These are phyloP conservation scores for cattle (Bos taurus) DNA, from an alignment of 2,113 vertebrate species.

Conservation along the genomic window ARS-UCD2.0 NC_037335.1:98420501-98421000, in stretches of 20 bases:
- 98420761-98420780: not conserved
- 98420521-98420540: not conserved
- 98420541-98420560: not conserved
- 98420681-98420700: not conserved
- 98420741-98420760: not conserved
- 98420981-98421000: not conserved
- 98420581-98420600: not conserved
- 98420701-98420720: not conserved
- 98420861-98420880: not conserved
- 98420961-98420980: not conserved
- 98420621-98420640: not conserved
- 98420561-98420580: not conserved
- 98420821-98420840: not conserved
- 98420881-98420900: not conserved
- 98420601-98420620: not conserved
- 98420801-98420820: not conserved
- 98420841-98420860: not conserved
- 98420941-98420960: not conserved
- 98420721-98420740: not conserved
- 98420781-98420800: not conserved
- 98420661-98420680: not conserved
- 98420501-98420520: not conserved
- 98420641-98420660: not conserved
- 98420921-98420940: not conserved
- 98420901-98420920: not conserved